phyloP scores from a whole-genome alignment of 1,140 invertebrate species.

The Calosoma granatense region DNA sequence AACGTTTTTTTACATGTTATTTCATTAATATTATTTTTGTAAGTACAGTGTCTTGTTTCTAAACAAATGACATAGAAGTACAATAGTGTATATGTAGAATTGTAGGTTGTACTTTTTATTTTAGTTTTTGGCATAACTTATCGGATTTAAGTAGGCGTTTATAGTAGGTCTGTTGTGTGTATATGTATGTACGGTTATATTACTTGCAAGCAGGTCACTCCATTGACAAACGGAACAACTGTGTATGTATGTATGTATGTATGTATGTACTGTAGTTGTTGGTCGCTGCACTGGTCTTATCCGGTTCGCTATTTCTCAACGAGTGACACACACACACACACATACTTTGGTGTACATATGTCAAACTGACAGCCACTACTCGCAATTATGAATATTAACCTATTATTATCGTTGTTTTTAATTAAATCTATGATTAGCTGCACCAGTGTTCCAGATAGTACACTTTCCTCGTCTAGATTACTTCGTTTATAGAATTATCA shows the following conservation, averaged over 20 bases:
- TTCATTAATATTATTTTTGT: too few relatives aligned
- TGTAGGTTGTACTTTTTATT: not conserved
- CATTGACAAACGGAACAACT: not conserved
- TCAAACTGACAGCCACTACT: not conserved
- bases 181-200: too few relatives aligned
- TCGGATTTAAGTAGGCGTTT: not conserved
- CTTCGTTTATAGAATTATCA: not conserved
- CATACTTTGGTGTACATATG: not conserved
- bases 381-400: not conserved
- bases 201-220: too few relatives aligned
- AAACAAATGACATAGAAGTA: not conserved
- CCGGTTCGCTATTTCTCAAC: not conserved
- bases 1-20: too few relatives aligned
- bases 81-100: not conserved
- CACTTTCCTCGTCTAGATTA: too few relatives aligned
- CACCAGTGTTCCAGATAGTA: too few relatives aligned
- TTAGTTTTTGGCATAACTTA: not conserved
- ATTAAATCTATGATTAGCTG: not conserved
- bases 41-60: not conserved
- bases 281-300: not conserved
- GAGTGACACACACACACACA: not conserved
- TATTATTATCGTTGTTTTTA: not conserved
- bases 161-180: too few relatives aligned
- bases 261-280: too few relatives aligned
- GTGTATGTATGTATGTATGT: not conserved